Percentiles rank a stretch among this genome's conserved stretches.
phyloP scores from a whole-genome alignment of 2,113 vertebrate species.

The Pomatostomus ruficeps region DNA sequence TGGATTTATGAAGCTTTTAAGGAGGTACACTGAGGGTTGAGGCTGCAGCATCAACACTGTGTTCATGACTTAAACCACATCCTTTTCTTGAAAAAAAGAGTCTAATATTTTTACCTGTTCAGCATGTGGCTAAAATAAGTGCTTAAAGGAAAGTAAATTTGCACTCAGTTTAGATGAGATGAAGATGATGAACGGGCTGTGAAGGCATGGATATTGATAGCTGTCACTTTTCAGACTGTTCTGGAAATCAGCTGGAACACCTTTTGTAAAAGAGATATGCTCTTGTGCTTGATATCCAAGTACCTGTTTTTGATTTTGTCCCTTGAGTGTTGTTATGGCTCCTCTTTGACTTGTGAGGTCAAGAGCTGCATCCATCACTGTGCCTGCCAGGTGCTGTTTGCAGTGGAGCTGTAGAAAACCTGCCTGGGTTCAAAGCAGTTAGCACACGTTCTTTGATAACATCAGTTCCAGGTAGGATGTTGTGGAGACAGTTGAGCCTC shows the following conservation, averaged over 20 bases:
- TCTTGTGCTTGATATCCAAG: not conserved
- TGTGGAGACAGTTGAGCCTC: not conserved
- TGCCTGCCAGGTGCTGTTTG: not conserved
- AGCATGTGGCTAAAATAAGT: not conserved
- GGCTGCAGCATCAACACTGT: not conserved
- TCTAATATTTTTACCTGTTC: not conserved
- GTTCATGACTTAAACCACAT: not conserved
- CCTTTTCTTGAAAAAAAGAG: not conserved
- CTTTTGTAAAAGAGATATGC: not conserved
- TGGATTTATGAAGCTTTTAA: not conserved
- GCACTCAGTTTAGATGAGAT: not conserved
- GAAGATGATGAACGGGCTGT: not conserved
- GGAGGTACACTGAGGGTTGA: not conserved
- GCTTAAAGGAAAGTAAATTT: not conserved
- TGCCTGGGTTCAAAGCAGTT: not conserved
- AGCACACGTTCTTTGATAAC: not conserved
- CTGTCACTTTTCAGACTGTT: not conserved
- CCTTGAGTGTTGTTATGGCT: not conserved
- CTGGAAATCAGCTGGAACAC: not conserved
- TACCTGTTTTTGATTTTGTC: not conserved
- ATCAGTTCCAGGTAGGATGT: not conserved
- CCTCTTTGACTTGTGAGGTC: not conserved
- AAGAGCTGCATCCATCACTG: not conserved
- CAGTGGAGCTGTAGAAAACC: not conserved
- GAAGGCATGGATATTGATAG: not conserved